Evolutionary conservation across 2,113 vertebrate species (phyloP).

Genomic region (Oplegnathus fasciatus): DNA sequence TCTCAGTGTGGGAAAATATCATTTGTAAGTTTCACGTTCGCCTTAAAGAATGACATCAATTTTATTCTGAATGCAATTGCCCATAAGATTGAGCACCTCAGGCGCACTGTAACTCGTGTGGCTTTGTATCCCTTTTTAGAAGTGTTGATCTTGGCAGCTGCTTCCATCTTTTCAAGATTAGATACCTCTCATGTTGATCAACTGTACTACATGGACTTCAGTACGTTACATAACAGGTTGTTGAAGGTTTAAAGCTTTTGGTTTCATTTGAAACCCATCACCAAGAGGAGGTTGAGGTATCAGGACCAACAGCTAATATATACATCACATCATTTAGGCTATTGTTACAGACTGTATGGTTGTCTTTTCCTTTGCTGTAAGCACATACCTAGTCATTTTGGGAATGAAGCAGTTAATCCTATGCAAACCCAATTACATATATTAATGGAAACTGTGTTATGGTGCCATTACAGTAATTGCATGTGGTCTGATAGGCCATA

Average conservation of each 20-base stretch:
- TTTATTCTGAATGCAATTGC: conserved; percentile 20
- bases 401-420: neutral
- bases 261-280: neutral
- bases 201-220: neutral
- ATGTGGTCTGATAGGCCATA: neutral
- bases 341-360: neutral
- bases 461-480: conserved; percentile 16
- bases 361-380: neutral
- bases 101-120: neutral
- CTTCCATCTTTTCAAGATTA: conserved; percentile 1
- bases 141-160: conserved; percentile 2
- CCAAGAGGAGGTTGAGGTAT: too few relatives aligned
- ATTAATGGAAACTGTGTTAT: neutral
- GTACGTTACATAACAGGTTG: neutral
- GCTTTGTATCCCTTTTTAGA: neutral
- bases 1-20: conserved; percentile 18
- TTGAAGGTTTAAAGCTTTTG: neutral
- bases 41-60: conserved; percentile 26
- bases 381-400: neutral
- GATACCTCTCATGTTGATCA: neutral
- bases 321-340: neutral
- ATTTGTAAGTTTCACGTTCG: conserved; percentile 25
- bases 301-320: neutral
- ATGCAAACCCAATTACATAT: neutral
- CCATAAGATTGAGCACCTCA: conserved; percentile 14